A percentile compares a stretch with the other conserved stretches of the same genome.
Conservation (phyloP, 2,888 invertebrate species). For the Sarcophaga carnaria region DNA sequence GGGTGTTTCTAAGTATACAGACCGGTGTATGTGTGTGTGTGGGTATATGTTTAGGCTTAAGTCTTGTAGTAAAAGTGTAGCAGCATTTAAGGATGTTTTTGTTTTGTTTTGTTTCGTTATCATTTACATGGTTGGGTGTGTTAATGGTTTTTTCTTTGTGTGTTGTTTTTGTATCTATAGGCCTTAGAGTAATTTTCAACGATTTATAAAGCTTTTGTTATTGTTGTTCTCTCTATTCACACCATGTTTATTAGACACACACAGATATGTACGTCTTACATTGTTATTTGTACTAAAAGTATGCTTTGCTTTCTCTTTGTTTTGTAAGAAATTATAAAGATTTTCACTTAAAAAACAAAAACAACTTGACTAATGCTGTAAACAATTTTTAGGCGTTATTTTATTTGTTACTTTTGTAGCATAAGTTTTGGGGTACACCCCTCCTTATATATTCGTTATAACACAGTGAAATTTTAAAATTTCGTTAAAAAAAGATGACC, state of each 20-base stretch:
- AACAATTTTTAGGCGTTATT: neutral
- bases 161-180: slow-evolving; percentile 1
- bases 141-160: slow-evolving; percentile 2
- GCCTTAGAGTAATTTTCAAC: slow-evolving; percentile 19
- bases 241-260: neutral
- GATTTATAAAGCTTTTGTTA: slow-evolving; percentile 52
- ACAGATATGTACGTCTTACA: neutral
- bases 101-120: neutral
- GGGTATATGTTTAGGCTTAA: neutral
- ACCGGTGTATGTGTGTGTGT: neutral
- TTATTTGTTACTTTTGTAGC: neutral
- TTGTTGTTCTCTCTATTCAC: neutral
- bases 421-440: no score
- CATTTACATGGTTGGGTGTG: neutral
- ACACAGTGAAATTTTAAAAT: no score
- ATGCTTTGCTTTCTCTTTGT: neutral
- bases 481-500: no score
- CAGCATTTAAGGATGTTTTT: neutral
- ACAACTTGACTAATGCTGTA: neutral
- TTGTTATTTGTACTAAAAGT: neutral
- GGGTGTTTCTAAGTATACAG: neutral
- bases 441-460: no score
- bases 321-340: neutral
- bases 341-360: neutral
- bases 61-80: neutral